Evolutionary conservation across 2,888 invertebrate genomes (phyloP), one percentile per base, ranked within the genome.

Genomic region (Drosophila merina): DNA sequence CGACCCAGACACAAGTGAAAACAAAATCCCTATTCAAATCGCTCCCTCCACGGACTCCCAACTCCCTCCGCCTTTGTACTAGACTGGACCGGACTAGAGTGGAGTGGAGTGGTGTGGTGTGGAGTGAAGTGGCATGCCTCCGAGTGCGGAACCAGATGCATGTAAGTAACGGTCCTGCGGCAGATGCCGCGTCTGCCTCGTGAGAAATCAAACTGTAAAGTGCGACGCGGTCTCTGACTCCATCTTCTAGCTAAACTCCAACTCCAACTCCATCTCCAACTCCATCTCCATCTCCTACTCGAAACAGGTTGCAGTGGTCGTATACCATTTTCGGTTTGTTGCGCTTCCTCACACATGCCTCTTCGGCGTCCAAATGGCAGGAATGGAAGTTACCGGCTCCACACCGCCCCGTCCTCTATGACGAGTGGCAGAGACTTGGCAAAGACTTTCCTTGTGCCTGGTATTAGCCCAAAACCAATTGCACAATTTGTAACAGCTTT

Each of bases 191-290:
- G 63, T 57, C 63, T 78, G 82, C 82, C 82, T 82, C 83, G 85
- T 83, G 82, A 85, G 82, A 83, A 85, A 85, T 83, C 83, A 85
- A 83, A 83, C 82, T 83, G 82, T 83, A 83, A 85, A 83, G 85
- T 83, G 85, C 74, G 83, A 80, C 77, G 68, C 48, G 72, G 64
- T 58, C 59, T 71, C 58, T 67, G 45, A 14, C 14, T 64, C 51
- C 47, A 62, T 49, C 60, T 49, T 26, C 36, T 25, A 44, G 44
- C 55, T 45, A 12, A 55, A 38, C 62, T 66, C 45, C 55, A 55
- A 38, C 62, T 66, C 45, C 55, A 40, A 7, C 44, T 44, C 25
- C 25, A 9, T 25, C 44, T 20, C 44, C 55, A 60, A 38, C 67
- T 25, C 14, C 40, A 40, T 20, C 44, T 44, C 25, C 25, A 9